A percentile compares a stretch with the other conserved stretches of the same genome.
phyloP scores from a whole-genome alignment of 2,113 vertebrate species.

The Rhombomys opimus region DNA sequence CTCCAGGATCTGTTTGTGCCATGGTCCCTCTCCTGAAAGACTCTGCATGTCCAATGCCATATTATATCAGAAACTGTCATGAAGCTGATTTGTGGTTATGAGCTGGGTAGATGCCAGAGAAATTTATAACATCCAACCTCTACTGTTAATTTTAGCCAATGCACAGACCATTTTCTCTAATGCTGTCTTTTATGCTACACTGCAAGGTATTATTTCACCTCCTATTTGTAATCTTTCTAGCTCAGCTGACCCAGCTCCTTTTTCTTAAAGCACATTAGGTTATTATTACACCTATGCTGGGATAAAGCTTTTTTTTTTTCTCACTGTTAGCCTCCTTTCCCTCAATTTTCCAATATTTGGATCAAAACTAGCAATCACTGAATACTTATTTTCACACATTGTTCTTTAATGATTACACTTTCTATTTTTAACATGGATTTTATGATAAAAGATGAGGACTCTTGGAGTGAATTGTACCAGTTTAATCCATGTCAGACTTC shows the following conservation, averaged over 20 bases:
- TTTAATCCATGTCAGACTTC: constrained; percentile 1
- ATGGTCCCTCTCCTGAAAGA: background rate
- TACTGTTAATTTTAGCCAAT: constrained; percentile 3
- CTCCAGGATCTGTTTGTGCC: background rate
- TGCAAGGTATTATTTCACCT: constrained; percentile 11
- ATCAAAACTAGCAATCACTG: constrained; percentile 30
- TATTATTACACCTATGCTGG: constrained; percentile 4
- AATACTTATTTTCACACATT: constrained; percentile 34
- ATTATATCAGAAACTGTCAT: constrained; percentile 11
- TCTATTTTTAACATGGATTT: constrained; percentile 42
- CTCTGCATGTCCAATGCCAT: background rate
- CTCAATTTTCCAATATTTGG: constrained; percentile 11
- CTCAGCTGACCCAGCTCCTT: background rate
- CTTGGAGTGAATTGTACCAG: constrained; percentile 16
- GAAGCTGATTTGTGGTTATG: background rate
- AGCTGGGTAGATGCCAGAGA: background rate
- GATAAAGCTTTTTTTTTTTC: background rate
- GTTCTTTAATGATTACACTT: constrained; percentile 32
- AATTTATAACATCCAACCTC: background rate
- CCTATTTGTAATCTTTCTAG: background rate
- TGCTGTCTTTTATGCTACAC: background rate
- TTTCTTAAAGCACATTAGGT: background rate
- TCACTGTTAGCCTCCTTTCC: background rate
- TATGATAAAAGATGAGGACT: background rate
- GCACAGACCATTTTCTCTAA: background rate